phyloP scores from a whole-genome alignment of 2,113 vertebrate genomes.

The Dasyornis broadbenti region DNA sequence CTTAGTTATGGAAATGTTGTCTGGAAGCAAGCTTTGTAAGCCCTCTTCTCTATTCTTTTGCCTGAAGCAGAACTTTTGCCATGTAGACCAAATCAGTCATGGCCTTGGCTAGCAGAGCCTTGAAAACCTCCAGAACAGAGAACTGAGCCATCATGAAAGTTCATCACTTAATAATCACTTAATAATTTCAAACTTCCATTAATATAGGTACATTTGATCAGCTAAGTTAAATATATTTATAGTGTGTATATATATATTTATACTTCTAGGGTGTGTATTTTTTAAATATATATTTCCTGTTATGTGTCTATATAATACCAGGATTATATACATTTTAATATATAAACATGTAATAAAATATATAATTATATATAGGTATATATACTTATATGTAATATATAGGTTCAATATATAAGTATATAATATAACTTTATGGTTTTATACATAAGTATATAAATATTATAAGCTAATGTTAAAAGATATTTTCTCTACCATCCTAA shows the following conservation, averaged over 20 bases:
- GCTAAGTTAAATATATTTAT: background rate
- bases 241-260: background rate
- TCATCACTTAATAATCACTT: no score
- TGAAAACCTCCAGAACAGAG: background rate
- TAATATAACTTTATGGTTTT: background rate
- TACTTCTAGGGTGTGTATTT: background rate
- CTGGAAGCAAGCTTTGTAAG: background rate
- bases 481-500: background rate
- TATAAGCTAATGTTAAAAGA: background rate
- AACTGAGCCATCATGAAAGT: background rate
- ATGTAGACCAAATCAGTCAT: background rate
- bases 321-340: background rate
- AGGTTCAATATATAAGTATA: background rate
- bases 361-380: background rate
- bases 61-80: background rate
- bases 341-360: background rate
- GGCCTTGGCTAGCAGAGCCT: background rate
- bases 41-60: background rate
- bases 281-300: background rate
- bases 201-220: background rate
- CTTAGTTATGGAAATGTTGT: background rate
- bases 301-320: background rate
- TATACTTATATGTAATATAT: background rate
- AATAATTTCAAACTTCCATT: background rate
- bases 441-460: background rate